These are phyloP conservation scores for Paramormyrops hopkinsi DNA, from an alignment of 2,797 vertebrate genomes.

Conservation along the genomic window DNA sequence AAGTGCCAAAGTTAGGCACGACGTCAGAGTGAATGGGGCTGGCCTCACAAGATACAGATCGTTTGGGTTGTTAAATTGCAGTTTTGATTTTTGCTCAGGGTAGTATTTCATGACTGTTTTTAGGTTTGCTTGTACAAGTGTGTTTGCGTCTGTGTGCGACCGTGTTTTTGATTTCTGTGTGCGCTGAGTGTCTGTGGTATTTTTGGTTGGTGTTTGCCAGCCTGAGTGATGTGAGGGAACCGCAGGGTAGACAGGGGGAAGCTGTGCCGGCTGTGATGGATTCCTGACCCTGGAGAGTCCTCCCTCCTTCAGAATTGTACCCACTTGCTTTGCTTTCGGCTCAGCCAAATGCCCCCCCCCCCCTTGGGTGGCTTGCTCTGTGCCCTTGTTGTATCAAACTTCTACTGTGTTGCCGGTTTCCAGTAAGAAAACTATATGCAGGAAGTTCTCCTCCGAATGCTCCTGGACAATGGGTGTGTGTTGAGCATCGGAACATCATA, in stretches of 20 bases:
- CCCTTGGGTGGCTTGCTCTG: background rate
- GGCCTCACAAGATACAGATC: background rate
- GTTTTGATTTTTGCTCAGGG: background rate
- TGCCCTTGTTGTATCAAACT: background rate
- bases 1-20: background rate
- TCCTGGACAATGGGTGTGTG: background rate
- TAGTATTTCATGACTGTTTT: background rate
- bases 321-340: background rate
- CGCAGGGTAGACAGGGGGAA: background rate
- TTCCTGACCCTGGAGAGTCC: background rate
- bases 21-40: background rate
- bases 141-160: background rate
- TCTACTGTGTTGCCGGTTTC: background rate
- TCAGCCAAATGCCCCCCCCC: background rate
- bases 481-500: no score
- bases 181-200: background rate
- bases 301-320: background rate
- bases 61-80: background rate
- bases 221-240: background rate
- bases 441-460: background rate
- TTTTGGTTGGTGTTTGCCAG: background rate
- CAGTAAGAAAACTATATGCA: background rate
- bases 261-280: background rate
- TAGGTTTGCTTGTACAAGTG: background rate
- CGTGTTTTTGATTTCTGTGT: background rate